Conservation (phyloP, 2,797 vertebrate genomes). For the Buceros bicornis region DNA sequence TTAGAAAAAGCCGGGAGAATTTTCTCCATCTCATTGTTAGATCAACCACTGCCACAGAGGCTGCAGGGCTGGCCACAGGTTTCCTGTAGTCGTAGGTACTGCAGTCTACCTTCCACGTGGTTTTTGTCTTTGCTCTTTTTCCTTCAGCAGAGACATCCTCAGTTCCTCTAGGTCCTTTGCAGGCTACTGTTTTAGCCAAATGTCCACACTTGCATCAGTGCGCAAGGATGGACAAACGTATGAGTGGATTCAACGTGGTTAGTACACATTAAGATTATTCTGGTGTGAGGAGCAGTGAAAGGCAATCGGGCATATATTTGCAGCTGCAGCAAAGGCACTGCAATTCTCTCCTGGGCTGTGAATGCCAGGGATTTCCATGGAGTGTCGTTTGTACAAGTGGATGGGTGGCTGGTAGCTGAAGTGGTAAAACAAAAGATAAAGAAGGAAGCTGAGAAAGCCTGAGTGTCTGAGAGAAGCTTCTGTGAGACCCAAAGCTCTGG, state of each 20-base stretch:
- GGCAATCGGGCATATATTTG: background rate
- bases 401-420: background rate
- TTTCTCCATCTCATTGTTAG: background rate
- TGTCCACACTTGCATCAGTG: too few relatives aligned
- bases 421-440: background rate
- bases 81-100: background rate
- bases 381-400: background rate
- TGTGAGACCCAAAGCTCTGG: background rate
- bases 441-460: background rate
- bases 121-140: background rate
- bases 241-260: background rate
- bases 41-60: background rate
- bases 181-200: background rate
- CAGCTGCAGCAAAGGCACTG: background rate
- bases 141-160: background rate
- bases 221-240: background rate
- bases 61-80: background rate
- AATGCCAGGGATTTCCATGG: background rate
- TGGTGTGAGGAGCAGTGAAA: background rate
- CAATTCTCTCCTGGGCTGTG: background rate
- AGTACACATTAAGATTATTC: background rate
- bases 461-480: background rate
- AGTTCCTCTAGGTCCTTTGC: background rate
- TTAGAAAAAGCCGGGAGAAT: background rate
- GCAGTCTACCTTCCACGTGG: rapidly evolving